Evolutionary conservation across 1,140 invertebrate genomes (phyloP).

Genomic region (Planococcus citri): DNA sequence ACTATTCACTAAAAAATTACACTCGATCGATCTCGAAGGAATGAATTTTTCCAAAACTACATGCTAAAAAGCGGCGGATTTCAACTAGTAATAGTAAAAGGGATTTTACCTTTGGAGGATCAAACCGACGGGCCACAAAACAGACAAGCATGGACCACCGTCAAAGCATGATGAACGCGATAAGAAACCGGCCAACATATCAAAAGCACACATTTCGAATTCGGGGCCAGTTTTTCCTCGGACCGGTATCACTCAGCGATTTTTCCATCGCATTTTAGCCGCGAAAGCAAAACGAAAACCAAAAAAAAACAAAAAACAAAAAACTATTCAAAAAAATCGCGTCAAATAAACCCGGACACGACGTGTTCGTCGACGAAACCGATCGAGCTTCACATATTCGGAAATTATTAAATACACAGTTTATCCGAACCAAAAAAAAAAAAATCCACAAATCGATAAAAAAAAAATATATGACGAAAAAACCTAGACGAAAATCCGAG

Average conservation of each 20-base stretch:
- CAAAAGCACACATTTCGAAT: background rate
- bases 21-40: too few species aligned
- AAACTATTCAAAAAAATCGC: too few species aligned
- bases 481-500: background rate
- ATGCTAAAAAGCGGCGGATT: too few species aligned
- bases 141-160: slow-evolving; percentile 17
- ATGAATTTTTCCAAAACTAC: too few species aligned
- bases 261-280: slow-evolving; percentile 15
- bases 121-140: slow-evolving; percentile 19
- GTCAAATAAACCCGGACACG: background rate
- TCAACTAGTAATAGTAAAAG: too few species aligned
- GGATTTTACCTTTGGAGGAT: slow-evolving; percentile 16
- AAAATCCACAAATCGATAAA: background rate
- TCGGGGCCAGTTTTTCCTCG: background rate
- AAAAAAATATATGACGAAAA: background rate
- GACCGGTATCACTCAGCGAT: slow-evolving; percentile 15
- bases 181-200: slow-evolving; percentile 13
- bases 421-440: background rate
- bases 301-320: too few species aligned
- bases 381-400: background rate
- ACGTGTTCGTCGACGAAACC: background rate
- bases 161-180: slow-evolving; percentile 17
- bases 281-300: slow-evolving; percentile 20
- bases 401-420: background rate
- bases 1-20: too few species aligned